Evolutionary conservation across 2,888 invertebrate species (phyloP), one percentile per base, ranked within the genome.

Genomic region (Baronia brevicornis): DNA sequence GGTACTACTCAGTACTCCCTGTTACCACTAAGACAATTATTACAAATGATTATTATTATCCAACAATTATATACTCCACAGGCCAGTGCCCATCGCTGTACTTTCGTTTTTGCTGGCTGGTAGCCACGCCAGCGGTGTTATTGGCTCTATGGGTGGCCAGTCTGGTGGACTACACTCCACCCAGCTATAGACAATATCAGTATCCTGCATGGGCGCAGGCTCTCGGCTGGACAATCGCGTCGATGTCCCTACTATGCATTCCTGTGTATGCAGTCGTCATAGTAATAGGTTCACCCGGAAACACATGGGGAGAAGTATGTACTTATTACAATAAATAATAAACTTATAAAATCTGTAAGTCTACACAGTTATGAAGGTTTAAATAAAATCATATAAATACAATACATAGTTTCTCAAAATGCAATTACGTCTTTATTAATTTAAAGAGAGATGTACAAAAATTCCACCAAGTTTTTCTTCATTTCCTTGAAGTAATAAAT

Each of bases 101-200:
- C 69, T 92, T 96, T 60, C 89, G 92, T 46, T 89, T 92, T 45
- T 95, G 96, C 62, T 96, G 96, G 96, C 82, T 92, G 33, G 73
- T 93, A 40, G 90, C 92, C 7, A 89, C 94, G 5, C 96, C 96
- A 1, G 82, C 92, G 23, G 78, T 95, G 37, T 89, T 96, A 34
- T 75, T 95, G 86, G 91, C 91, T 8, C 89, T 96, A 30, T 95
- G 95, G 95, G 89, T 96, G 33, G 93, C 95, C 53, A 93, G 94
- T 54, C 84, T 96, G 59, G 91, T 95, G 34, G 95, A 95, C 73
- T 96, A 96, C 68, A 90, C 91, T 51, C 91, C 93, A 24, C 94
- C 95, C 5, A 91, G 91, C 14, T 94, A 95, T 66, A 91, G 92
- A 46, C 93, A 93, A 53, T 93, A 92, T 37, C 85, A 86, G 33